Evolutionary conservation across 35 echinoderm and acorn worm species (phyloP), one percentile per base, ranked within the genome.

Genomic region (Amphiura filiformis): DNA sequence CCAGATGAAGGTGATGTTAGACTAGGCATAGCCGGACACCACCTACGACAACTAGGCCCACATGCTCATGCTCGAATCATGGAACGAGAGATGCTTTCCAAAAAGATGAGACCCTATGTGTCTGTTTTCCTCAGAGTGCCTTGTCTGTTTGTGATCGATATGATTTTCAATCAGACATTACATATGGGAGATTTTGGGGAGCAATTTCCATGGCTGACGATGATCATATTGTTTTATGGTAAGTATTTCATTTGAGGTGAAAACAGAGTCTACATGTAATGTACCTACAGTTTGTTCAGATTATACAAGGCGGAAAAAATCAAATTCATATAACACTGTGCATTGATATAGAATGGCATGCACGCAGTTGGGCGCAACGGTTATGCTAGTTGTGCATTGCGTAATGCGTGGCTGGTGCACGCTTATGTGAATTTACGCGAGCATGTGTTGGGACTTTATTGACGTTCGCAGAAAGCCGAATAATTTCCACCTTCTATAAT

Each of bases 81-180:
- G 61, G 61, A 70, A n/a, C 61, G 61, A 70, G 61, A 70, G 28
- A 70, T 70, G 32, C 44, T 85, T 14, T 34, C 32, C 26, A 61
- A 61, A 31, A 64, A 85, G 37, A 37, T 85, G 34, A 47, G 64
- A 75, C 47, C 83, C 2, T 56, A 36, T 26, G 1, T 85, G 83
- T 37, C 47, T 36, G 83, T 85, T 31, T 34, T 61, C 31, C 83
- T 85, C 13, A 31, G 83, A 36, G 52, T 85, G 52, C 83, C 83
- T 32, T 85, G 49, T 3, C 39, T 85, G 83, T 85, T 85, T 37
- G 35, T 85, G 13, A 85, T 85, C 56, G 83, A 85, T 36, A 56
- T 56, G 31, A 64, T 85, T 37, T 26, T 85, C 15, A 85, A 70
- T 61, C 32, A 37, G 37, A 56, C 32, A 17, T 30, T 85, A 4